Evolutionary conservation across 2,113 vertebrate species (phyloP), one percentile per base, ranked within the genome.

Genomic region (Mola mola): DNA sequence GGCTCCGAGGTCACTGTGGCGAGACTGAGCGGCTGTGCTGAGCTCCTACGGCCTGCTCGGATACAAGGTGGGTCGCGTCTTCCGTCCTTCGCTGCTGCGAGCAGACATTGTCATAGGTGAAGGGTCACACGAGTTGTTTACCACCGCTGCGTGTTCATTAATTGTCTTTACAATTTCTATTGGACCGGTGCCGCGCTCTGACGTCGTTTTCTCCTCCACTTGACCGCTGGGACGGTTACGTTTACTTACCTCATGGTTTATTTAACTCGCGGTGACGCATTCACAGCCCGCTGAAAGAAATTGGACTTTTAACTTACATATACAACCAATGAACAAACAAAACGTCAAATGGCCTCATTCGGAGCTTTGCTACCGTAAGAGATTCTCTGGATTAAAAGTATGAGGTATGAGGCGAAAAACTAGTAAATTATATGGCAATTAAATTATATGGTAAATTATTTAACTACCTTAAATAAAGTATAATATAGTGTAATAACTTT

Each of bases 21-120:
- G 11, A 42, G 37, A 8, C 25, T 1, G 46, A 11, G 16, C 40
- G 19, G 46, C n/a, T 72, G n/a, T 8, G 19, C n/a, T 13, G 33
- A 34, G 40, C 21, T 60, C 21, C 19, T 15, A 4, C 49, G 78
- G 58, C 61, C 67, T 81, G 47, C 21, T 37, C 19, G 43, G 53
- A 46, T 48, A 8, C 52, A 19, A 42, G 28, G 43, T 47, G 68
- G 68, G 17, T 71, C 72, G 28, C 13, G 58, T 46, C 74, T 70
- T 48, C 57, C 83, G 66, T 70, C 72, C 81, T 79, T 84, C 66
- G 49, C 66, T 42, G 70, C 33, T 57, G 8, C 20, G 15, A 51
- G 28, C 49, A 40, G 67, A 69, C 47, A 58, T 4, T 6, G 61
- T 58, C 8, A 52, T 44, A 72, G 72, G 75, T 80, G 8, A 82